Evolutionary conservation across 1,140 invertebrate species (phyloP).

Genomic region (Branchinecta lindahli): DNA sequence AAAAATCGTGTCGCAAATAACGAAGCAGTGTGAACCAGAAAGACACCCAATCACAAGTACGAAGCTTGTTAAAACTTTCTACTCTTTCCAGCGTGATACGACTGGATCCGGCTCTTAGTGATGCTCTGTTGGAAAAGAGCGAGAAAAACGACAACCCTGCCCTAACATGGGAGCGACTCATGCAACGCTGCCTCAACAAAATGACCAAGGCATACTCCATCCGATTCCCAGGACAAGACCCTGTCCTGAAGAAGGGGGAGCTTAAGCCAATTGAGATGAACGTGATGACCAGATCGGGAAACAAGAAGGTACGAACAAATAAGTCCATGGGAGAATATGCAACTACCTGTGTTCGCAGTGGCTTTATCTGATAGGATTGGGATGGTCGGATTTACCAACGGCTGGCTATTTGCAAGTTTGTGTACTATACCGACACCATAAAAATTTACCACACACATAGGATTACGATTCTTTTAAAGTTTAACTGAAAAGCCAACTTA

Average conservation of each 20-base stretch:
- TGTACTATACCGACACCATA: too few relatives aligned
- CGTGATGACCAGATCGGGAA: constrained; percentile 57
- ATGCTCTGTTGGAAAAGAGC: constrained; percentile 28
- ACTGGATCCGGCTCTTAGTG: constrained; percentile 35
- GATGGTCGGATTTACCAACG: too few relatives aligned
- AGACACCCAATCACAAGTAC: too few relatives aligned
- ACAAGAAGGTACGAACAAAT: constrained; percentile 55
- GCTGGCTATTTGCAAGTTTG: too few relatives aligned
- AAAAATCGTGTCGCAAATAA: too few relatives aligned
- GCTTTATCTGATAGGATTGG: neutral
- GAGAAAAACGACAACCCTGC: constrained; percentile 26
- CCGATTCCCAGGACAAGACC: constrained; percentile 38
- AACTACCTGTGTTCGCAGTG: neutral
- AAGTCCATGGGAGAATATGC: neutral
- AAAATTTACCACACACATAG: too few relatives aligned
- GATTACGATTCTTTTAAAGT: too few relatives aligned
- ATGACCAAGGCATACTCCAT: constrained; percentile 63
- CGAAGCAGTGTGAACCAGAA: too few relatives aligned
- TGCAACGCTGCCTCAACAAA: constrained; percentile 45
- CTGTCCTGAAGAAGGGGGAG: constrained; percentile 49
- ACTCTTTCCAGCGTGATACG: constrained; percentile 36
- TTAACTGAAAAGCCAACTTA: too few relatives aligned
- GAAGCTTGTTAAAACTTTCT: too few relatives aligned
- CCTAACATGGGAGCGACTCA: constrained; percentile 53
- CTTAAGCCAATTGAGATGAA: constrained; percentile 61